Base-by-base conservation (phyloP, 2,113 vertebrate genomes). In the Pseudorectes ferrugineus region DNA sequence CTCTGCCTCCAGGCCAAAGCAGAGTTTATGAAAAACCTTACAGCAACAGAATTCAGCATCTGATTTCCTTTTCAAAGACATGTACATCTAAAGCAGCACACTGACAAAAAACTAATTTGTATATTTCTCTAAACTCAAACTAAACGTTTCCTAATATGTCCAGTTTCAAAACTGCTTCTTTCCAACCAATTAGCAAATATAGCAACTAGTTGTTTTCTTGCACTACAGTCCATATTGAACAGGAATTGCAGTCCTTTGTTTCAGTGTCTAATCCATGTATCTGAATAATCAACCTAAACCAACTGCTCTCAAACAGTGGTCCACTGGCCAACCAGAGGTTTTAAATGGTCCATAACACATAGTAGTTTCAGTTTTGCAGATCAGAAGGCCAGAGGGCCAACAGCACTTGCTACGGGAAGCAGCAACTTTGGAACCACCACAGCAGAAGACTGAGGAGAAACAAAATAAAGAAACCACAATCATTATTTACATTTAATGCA, bases 271-370 rank as follows among this genome's bases (percentile, higher is more conserved):
- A 73, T 14, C 42, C 75, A 33, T 0, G 0, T 35, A 80, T 46
- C 29, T n/a, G 33, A 67, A 58, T 35, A 61, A 58, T 17, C 26
- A 62, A 4, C 12, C 54, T 28, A 57, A 33, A 83, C 23, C 59
- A 74, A 5, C 46, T 40, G 26, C 63, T 70, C 36, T 61, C 52
- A 14, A n/a, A 18, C 16, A 58, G 55, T 2, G 10, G 11, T n/a
- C 18, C 1, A 1, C 0, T 24, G 49, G 70, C 58, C 66, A 55
- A 1, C 12, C 57, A 79, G 85, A 35, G 22, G 48, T 75, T 81
- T 36, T 42, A 22, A 36, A 33, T 3, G 6, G 17, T 54, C 62
- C 20, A 2, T 5, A 38, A 35, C 0, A 61, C 0, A 14, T 0
- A 52, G 46, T 0, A 1, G 31, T 25, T 76, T 28, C 15, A n/a